Evolutionary conservation across 2,113 vertebrate species (phyloP).

Genomic region (Notiomystis cincta): DNA sequence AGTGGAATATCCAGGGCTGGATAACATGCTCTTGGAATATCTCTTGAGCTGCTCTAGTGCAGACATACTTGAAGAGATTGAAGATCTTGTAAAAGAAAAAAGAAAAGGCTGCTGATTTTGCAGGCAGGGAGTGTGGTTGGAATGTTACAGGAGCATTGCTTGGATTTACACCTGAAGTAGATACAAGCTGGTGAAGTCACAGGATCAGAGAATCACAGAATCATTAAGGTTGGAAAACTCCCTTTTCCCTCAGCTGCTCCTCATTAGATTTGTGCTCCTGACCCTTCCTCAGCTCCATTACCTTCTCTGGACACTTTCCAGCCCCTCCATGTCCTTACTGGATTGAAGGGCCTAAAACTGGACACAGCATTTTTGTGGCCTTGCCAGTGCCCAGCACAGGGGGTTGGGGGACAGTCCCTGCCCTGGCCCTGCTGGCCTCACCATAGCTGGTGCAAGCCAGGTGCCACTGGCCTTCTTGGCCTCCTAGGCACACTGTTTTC

Average conservation of each 20-base stretch:
- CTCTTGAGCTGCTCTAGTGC: not conserved
- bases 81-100: not conserved
- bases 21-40: not conserved
- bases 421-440: not conserved
- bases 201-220: not conserved
- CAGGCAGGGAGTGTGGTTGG: fast-evolving
- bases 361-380: not conserved
- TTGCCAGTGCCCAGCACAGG: not conserved
- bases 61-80: not conserved
- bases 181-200: not conserved
- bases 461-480: not conserved
- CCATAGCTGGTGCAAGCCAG: not conserved
- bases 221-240: not conserved
- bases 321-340: not conserved
- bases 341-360: fast-evolving
- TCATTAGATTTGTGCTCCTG: not conserved
- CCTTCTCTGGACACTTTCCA: not conserved
- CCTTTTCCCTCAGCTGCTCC: not conserved
- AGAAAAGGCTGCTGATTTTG: not conserved
- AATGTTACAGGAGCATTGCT: fast-evolving
- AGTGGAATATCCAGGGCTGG: not conserved
- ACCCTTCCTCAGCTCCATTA: fast-evolving
- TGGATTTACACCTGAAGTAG: not conserved
- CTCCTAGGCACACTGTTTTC: not conserved
- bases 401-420: not conserved